phyloP scores from a whole-genome alignment of 1,140 invertebrate genomes.

The Berghia stephanieae region DNA sequence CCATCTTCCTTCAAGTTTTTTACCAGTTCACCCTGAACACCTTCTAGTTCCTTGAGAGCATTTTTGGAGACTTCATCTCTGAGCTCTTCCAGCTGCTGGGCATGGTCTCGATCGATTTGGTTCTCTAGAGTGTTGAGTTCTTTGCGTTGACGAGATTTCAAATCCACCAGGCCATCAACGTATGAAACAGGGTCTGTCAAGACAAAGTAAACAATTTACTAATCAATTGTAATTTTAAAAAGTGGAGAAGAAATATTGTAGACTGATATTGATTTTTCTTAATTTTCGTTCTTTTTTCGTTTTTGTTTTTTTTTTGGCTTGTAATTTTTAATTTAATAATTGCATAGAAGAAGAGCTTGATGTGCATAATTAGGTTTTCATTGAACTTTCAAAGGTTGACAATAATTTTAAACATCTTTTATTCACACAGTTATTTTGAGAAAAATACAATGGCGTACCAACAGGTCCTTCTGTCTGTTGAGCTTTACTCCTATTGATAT shows the following conservation, averaged over 20 bases:
- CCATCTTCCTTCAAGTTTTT: conserved; percentile 48
- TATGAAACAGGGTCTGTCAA: conserved; percentile 52
- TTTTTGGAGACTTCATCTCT: conserved; percentile 38
- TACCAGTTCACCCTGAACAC: conserved; percentile 39
- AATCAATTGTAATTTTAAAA: no score
- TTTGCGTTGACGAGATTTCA: conserved; percentile 52
- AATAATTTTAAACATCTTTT: no score
- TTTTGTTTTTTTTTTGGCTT: no score
- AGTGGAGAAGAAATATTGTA: no score
- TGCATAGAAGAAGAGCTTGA: no score
- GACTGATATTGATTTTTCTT: no score
- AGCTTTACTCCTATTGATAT: conserved; percentile 44
- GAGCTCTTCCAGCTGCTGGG: conserved; percentile 43
- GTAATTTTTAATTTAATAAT: no score
- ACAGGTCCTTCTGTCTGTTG: conserved; percentile 54
- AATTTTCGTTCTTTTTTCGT: no score
- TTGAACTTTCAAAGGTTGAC: no score
- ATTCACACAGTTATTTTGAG: no score
- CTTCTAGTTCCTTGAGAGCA: conserved; percentile 48
- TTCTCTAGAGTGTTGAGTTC: conserved; percentile 54
- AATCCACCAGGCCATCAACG: conserved; percentile 42
- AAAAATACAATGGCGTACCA: conserved; percentile 40
- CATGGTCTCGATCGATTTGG: conserved; percentile 55
- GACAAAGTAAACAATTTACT: no score
- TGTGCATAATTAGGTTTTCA: no score